Evolutionary conservation across 2,113 vertebrate species (phyloP).

Genomic region (Onychostruthus taczanowskii): DNA sequence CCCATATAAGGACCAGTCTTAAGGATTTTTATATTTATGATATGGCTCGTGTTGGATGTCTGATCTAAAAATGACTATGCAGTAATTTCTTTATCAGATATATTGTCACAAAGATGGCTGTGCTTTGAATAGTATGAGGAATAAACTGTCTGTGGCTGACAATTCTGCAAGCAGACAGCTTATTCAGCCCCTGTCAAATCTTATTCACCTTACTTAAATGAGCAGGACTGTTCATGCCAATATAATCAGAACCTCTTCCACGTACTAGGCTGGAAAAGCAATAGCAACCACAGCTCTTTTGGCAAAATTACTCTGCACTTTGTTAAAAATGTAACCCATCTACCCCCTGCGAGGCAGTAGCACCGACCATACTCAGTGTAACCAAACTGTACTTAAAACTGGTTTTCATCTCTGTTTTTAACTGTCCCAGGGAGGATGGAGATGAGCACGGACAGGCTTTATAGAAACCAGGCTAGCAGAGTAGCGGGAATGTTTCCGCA

Average conservation of each 20-base stretch:
- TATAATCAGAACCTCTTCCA: background rate
- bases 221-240: background rate
- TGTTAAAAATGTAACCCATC: background rate
- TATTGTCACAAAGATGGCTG: background rate
- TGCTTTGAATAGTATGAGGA: background rate
- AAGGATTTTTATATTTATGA: background rate
- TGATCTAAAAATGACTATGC: background rate
- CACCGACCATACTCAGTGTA: background rate
- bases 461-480: background rate
- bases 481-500: background rate
- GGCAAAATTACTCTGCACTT: background rate
- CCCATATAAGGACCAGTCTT: constrained; percentile 7
- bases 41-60: background rate
- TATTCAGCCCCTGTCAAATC: background rate
- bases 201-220: background rate
- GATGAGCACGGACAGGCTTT: background rate
- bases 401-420: background rate
- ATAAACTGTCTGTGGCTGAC: background rate
- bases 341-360: background rate
- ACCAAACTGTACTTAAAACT: background rate
- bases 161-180: background rate
- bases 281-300: background rate
- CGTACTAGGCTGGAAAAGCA: background rate
- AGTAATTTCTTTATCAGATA: constrained; percentile 47
- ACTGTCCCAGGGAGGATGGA: background rate